Base-by-base conservation (phyloP, 2,113 vertebrate genomes). In the Orientallactaga bullata region DNA sequence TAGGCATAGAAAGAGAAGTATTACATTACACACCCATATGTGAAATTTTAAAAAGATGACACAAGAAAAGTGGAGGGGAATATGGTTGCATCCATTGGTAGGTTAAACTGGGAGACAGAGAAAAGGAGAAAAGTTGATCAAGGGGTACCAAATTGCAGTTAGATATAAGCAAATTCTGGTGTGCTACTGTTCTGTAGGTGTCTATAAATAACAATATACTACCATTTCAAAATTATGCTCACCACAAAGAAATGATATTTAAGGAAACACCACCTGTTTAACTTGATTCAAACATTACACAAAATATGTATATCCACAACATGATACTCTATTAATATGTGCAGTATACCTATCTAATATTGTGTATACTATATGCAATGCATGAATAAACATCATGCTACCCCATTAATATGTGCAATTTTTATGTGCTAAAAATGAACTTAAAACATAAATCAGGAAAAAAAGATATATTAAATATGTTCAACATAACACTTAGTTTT, bases 401-500 rank as follows among this genome's bases (percentile, higher is more conserved):
- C 1, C 20, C 18, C 65, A 65, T 13, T 61, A 35, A 72, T 32
- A 92, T 37, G 26, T 60, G 16, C 0, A 63, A 15, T 32, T 80
- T 42, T 80, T 63, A 65, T 55, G 6, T 65, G 32, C 23, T 72
- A 80, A 78, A 78, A 72, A 63, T 63, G 47, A 80, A 65, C 71
- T 35, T 37, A 28, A 79, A 86, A 89, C 5, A 66, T 18, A 84
- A 68, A 65, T 32, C 20, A 83, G 1, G 61, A 37, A 81, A 61
- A 90, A 90, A 84, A 72, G 47, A 58, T 15, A 47, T 28, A n/a
- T 37, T 32, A 21, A 92, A 84, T 13, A 86, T 47, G 24, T 90
- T 88, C 11, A 85, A 32, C 15, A 2, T 51, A 88, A 61, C 4
- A 30, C 72, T 72, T 55, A 42, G 20, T 35, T 58, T 80, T 71